Evolutionary conservation across 2,113 vertebrate genomes (phyloP).

Genomic region (human): DNA sequence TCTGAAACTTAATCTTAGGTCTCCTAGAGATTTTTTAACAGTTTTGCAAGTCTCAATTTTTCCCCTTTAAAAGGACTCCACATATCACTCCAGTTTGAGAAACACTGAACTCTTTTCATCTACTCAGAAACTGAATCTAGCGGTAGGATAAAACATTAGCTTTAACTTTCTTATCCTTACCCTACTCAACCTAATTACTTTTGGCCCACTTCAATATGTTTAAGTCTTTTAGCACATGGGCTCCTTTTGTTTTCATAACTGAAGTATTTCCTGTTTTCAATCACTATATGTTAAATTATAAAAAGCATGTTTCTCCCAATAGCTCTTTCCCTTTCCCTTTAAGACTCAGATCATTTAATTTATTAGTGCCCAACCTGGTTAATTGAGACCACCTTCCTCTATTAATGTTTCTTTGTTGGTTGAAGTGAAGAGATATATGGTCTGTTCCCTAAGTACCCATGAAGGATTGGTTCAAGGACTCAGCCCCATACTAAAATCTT

Average conservation of each 20-base stretch:
- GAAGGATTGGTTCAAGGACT: neutral
- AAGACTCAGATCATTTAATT: conserved; percentile 21
- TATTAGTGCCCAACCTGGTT: neutral
- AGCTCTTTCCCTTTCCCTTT: conserved; percentile 5
- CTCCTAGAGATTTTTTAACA: neutral
- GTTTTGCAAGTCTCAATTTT: neutral
- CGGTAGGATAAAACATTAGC: conserved; percentile 16
- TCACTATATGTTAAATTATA: conserved; percentile 25
- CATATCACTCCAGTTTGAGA: conserved; percentile 19
- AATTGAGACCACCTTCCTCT: conserved; percentile 17
- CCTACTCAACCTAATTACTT: neutral
- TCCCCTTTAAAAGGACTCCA: neutral
- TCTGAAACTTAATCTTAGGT: conserved; percentile 12
- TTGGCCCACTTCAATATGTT: conserved; percentile 5
- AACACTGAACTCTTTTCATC: neutral
- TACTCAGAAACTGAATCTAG: conserved; percentile 1
- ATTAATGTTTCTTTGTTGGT: neutral
- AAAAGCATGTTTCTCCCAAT: neutral
- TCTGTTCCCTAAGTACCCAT: neutral
- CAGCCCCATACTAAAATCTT: neutral
- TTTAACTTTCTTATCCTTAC: conserved; percentile 41
- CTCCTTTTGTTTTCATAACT: conserved; percentile 51
- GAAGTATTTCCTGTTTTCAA: conserved; percentile 33
- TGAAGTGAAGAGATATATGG: neutral
- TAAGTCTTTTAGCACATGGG: neutral